Evolutionary conservation across 2,888 invertebrate species (phyloP), one percentile per base, ranked within the genome.

Genomic region (Caenorhabditis sp.): DNA sequence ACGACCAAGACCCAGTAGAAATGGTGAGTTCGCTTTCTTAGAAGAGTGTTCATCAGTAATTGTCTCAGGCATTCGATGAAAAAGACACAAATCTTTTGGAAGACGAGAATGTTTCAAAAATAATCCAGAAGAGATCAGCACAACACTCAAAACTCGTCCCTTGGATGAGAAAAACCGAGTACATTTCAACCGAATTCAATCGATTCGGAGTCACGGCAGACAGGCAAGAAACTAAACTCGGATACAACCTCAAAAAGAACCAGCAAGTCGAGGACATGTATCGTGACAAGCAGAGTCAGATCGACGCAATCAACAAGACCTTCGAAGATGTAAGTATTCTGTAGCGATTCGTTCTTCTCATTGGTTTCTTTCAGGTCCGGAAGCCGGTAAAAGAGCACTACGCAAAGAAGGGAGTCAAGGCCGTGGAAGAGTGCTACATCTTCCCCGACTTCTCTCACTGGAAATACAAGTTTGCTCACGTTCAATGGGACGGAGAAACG

Each of bases 131-230:
- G 45, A 26, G 92, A 81, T 97, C 97, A 0, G 92, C 94, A 7
- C 96, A 97, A 91, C 98, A 99, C 92, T 95, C 95, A 1, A 94
- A 95, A 82, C 95, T 94, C 89, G 98, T 99, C 1, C 97, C 99
- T 0, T 99, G 99, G 99, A 92, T 99, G 89, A 93, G 99, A 59
- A 93, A 96, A 84, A 99, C 99, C 0, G 99, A 99, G 55, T 99
- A 99, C 89, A 99, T 99, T 88, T 97, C 97, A 4, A 97, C 98
- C 39, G 99, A 99, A 91, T 96, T 95, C 90, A 98, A 97, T 20
- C 92, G 98, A 79, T 98, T 96, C 90, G 96, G 96, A 89, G 95
- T 96, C 17, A 94, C 95, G 90, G 94, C 95, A 83, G 97, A 98
- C 89, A 39, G 97, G 92, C 95, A 96, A 89, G 99, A 99, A 92